Base-by-base conservation (phyloP, 2,113 vertebrate genomes). In the Archilochus colubris region DNA sequence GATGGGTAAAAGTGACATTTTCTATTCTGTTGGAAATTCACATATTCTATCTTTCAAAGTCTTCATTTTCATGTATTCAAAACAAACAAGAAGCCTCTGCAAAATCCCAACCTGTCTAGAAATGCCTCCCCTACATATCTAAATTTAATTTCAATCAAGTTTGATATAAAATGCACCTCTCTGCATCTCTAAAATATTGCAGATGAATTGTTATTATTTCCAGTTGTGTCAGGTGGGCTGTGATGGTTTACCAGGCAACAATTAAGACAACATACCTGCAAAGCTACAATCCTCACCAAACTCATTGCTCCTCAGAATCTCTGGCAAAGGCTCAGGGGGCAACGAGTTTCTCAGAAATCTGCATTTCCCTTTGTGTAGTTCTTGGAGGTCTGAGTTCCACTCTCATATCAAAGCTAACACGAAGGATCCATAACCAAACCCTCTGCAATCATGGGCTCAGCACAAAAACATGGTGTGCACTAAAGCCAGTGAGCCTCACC, bases 391-490 rank as follows among this genome's bases (percentile, higher is more conserved):
- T 66, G 40, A 62, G 20, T 54, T 70, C 18, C 23, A n/a, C 10
- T 38, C 46, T 59, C 27, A 25, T 33, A 20, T 90, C 54, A 82
- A 76, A 77, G 74, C 9, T n/a, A 40, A 27, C 16, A 38, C 5
- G 23, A 70, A 72, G 91, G 21, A 11, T 0, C 11, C 0, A 0
- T 9, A 48, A 63, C 7, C 82, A 81, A 86, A 58, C 1, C 31
- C 36, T 63, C 53, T 63, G n/a, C 82, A 78, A 62, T 40, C 12
- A 23, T 3, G 30, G 40, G 8, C 21, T 78, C 15, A 33, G 11
- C n/a, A 22, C 13, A 72, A 54, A 77, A 78, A 0, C 17, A n/a
- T 64, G 30, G 9, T 20, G 11, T 28, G 22, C 14, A 6, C 22
- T 44, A 2, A 51, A 61, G 7, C 30, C 8, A 17, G 3, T 3